phyloP scores from a whole-genome alignment of 2,797 vertebrate genomes.

The Otolemur crassicaudatus region DNA sequence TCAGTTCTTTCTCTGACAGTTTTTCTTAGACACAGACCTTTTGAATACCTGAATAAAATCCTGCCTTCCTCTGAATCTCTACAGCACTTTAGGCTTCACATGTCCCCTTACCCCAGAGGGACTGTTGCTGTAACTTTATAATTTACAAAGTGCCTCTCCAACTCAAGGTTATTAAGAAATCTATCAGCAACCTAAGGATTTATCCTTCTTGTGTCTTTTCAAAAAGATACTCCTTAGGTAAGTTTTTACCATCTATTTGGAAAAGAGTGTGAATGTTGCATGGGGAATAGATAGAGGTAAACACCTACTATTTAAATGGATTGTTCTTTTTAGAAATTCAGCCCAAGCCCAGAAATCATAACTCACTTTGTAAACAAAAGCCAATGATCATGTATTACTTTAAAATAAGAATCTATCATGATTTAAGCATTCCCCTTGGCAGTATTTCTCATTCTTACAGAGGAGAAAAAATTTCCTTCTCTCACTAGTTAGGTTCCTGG shows the following conservation, averaged over 20 bases:
- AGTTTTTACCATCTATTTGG: conserved; percentile 32
- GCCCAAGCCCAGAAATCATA: not conserved
- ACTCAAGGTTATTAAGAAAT: not conserved
- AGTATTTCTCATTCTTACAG: not conserved
- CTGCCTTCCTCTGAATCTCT: not conserved
- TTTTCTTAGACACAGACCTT: not conserved
- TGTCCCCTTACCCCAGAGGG: not conserved
- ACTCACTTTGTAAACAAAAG: not conserved
- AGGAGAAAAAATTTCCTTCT: not conserved
- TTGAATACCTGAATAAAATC: not conserved
- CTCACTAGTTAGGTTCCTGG: not conserved
- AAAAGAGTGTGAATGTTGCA: not conserved
- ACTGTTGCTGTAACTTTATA: not conserved
- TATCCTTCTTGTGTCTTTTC: conserved; percentile 6
- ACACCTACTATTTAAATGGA: not conserved
- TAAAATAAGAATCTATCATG: not conserved
- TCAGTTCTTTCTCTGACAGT: not conserved
- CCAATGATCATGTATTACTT: not conserved
- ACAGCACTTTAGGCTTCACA: not conserved
- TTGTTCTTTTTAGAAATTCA: not conserved
- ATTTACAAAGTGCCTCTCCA: not conserved
- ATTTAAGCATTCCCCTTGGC: not conserved
- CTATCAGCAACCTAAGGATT: not conserved
- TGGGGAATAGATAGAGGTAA: not conserved
- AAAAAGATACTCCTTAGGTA: not conserved